Base-by-base conservation (phyloP, 2,888 invertebrate species). In the Flabesymbios commensalis region DNA sequence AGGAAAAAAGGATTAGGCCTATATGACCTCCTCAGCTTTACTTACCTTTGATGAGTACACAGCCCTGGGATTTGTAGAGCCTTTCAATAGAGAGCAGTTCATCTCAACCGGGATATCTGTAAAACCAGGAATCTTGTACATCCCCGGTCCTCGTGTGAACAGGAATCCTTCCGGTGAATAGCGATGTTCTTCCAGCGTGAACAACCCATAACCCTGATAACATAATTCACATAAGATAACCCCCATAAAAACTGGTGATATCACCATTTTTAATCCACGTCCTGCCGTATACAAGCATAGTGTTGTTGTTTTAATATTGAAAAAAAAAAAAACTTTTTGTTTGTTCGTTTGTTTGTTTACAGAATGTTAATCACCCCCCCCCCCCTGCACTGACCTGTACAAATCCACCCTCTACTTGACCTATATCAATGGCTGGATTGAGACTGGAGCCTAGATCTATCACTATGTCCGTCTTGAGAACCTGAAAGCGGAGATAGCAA, bases 381-480 rank as follows among this genome's bases (percentile, higher is more conserved):
- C 10, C 39, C 10, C 10, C 7, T 19, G 17, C 7, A 31, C 57
- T 59, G 22, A 81, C 82, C 79, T 96, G 95, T 77, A 93, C 87
- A 75, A 95, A 97, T 0, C 87, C 97, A 2, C 97, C 97, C 84
- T 97, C 97, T 19, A 97, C 90, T 85, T 97, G 97, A 0, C 96
- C 97, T 72, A 97, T 91, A 75, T 97, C 97, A 68, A 97, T 93
- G 1, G 96, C 95, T 2, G 97, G 97, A 83, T 97, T 97, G 57
- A 97, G 84, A 83, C 95, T 95, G 72, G 92, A 90, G 0, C 96
- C 96, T 70, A 97, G 87, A 84, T 97, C 97, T 96, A 97, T 96
- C 0, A 97, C 94, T 72, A 97, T 95, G 75, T 97, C 94, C 0
- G 92, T 90, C 75, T 90, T 87, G 36, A 93, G 82, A 1, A 95